These are phyloP conservation scores for Dipodomys spectabilis DNA, from an alignment of 2,113 vertebrate genomes.

Conservation along the genomic window DNA sequence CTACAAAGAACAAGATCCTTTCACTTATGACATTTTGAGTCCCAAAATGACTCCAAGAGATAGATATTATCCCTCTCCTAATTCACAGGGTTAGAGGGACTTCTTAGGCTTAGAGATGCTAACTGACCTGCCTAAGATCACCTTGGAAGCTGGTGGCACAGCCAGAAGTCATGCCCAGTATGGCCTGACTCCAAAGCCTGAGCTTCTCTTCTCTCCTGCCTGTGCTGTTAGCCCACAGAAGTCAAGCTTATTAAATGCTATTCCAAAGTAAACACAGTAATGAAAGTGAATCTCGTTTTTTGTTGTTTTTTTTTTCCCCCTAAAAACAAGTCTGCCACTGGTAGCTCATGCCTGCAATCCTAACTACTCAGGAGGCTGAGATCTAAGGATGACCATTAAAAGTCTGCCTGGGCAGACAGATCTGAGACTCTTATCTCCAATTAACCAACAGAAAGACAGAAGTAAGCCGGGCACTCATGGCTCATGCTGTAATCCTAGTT, in stretches of 20 bases:
- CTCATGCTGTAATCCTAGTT: no score
- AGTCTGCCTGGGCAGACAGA: no score
- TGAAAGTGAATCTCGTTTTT: not conserved
- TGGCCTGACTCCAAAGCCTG: not conserved
- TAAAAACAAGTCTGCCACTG: not conserved
- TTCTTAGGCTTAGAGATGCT: not conserved
- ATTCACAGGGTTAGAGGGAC: not conserved
- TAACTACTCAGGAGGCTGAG: no score
- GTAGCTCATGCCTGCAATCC: no score
- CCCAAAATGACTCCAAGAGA: slow-evolving; percentile 16
- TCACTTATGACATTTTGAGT: not conserved
- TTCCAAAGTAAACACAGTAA: slow-evolving; percentile 22
- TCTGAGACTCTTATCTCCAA: no score
- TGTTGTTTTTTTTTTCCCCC: not conserved
- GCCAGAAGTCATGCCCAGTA: not conserved
- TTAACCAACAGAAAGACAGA: no score
- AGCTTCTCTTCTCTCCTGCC: not conserved
- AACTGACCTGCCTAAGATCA: not conserved
- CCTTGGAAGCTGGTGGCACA: not conserved
- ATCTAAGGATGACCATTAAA: no score
- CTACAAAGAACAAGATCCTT: slow-evolving; percentile 20
- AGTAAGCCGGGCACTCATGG: no score
- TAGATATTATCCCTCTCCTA: not conserved
- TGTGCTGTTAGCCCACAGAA: not conserved
- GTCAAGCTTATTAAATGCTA: not conserved